Base-by-base conservation (phyloP, 2,797 vertebrate species). In the Hephaestus fuliginosus region DNA sequence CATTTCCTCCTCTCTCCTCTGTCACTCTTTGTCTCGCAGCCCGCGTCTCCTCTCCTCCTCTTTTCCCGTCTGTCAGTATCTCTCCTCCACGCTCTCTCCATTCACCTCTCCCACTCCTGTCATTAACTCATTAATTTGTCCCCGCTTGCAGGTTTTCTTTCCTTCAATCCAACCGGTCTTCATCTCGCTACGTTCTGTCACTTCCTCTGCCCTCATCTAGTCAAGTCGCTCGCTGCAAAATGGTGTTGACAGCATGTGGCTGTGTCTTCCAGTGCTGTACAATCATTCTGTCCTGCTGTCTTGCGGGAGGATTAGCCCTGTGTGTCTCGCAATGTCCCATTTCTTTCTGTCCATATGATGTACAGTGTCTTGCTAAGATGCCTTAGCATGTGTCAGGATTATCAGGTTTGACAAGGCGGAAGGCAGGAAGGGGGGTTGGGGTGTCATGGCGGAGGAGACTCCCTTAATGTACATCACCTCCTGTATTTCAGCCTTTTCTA, bases 21-120 rank as follows among this genome's bases (percentile, higher is more conserved):
- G 86, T 88, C 86, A 89, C 75, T 88, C 80, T 92, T 84, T 89
- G 83, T 91, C 89, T 88, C 81, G 55, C 62, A 67, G 66, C 43
- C 55, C 41, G 78, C 75, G 17, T 55, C 43, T 41, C 39, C 17
- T 46, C 17, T 10, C 9, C 9, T 68, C 64, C 51, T 41, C 51
- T 28, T 36, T 55, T 6, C 58, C 60, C 46, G 20, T 78, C 70
- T 66, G 14, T 78, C 30, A 20, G 20, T 36, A 51, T 73, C 66
- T 69, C 75, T 66, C 20, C 70, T 64, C 14, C 11, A 85, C 62
- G 2, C 65, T 82, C 76, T 61, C 66, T 28, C 62, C 49, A 14
- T 77, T 78, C 67, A 43, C 69, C 70, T 70, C 63, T 66, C 72
- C 74, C 55, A 7, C 74, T 78, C 68, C 6, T 33, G 2, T 87